Percentiles rank a stretch among this genome's conserved stretches.
Conservation (phyloP, 2,113 vertebrate species). For the Campylomormyrus tamandua region DNA sequence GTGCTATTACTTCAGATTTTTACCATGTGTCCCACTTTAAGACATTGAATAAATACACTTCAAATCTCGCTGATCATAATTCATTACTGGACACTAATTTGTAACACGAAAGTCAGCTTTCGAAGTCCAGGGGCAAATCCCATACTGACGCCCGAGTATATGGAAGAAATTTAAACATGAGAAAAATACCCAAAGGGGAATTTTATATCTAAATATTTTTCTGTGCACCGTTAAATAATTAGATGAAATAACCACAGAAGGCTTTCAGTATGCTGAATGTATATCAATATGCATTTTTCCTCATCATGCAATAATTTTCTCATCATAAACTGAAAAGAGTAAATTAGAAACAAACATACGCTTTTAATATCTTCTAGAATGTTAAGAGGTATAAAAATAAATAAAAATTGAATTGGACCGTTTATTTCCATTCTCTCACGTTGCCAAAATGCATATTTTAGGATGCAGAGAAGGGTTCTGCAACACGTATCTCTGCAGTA, state of each 20-base stretch:
- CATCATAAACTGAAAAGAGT: slow-evolving; percentile 55
- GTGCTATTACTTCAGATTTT: not conserved
- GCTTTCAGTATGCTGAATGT: slow-evolving; percentile 45
- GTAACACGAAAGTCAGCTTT: not conserved
- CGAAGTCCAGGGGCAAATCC: not conserved
- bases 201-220: not conserved
- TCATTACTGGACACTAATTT: not conserved
- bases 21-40: not conserved
- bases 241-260: slow-evolving; percentile 20
- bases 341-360: slow-evolving; percentile 39
- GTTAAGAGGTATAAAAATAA: slow-evolving; percentile 39
- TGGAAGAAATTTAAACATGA: not conserved
- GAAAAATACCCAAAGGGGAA: not conserved
- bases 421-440: not conserved
- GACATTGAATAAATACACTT: not conserved
- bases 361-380: slow-evolving; percentile 54
- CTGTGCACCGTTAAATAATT: not conserved
- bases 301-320: slow-evolving; percentile 31
- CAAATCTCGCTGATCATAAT: not conserved
- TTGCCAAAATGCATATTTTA: slow-evolving; percentile 2
- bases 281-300: slow-evolving; percentile 26
- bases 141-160: not conserved
- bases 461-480: not conserved
- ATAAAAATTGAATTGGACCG: not conserved
- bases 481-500: not conserved